Conservation (phyloP, 2,113 vertebrate genomes). For the Paramormyrops kingsleyae region DNA sequence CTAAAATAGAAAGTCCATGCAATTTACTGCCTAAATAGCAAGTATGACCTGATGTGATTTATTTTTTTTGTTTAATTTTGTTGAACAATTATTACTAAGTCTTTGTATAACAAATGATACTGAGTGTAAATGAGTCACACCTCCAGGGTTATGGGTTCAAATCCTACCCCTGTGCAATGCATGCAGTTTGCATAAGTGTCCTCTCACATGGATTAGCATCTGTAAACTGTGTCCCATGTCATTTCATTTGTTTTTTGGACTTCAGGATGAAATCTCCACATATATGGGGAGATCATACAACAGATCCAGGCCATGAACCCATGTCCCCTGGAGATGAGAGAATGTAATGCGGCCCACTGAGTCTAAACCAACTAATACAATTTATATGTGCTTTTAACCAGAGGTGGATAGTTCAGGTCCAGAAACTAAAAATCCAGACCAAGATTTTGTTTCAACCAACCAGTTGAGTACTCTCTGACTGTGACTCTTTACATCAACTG, state of each 20-base stretch:
- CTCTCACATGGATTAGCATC: neutral
- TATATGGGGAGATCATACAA: neutral
- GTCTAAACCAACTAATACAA: neutral
- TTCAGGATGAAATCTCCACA: neutral
- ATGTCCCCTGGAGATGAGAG: neutral
- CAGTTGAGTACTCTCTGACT: neutral
- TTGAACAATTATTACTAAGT: neutral
- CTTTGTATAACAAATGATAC: neutral
- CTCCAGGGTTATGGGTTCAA: neutral
- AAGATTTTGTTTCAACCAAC: neutral
- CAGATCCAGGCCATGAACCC: neutral
- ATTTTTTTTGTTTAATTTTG: neutral
- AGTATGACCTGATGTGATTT: neutral
- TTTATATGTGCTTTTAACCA: neutral
- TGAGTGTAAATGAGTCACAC: neutral
- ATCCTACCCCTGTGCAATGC: neutral
- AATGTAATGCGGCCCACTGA: neutral
- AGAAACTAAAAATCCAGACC: neutral
- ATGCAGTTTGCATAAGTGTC: neutral
- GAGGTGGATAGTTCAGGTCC: neutral
- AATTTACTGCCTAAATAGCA: neutral
- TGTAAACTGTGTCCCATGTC: neutral
- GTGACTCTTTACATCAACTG: neutral
- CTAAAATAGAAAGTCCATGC: neutral
- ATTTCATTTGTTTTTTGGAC: neutral